Conservation (phyloP, 2,888 invertebrate genomes). For the Mellilla xanthometata region DNA sequence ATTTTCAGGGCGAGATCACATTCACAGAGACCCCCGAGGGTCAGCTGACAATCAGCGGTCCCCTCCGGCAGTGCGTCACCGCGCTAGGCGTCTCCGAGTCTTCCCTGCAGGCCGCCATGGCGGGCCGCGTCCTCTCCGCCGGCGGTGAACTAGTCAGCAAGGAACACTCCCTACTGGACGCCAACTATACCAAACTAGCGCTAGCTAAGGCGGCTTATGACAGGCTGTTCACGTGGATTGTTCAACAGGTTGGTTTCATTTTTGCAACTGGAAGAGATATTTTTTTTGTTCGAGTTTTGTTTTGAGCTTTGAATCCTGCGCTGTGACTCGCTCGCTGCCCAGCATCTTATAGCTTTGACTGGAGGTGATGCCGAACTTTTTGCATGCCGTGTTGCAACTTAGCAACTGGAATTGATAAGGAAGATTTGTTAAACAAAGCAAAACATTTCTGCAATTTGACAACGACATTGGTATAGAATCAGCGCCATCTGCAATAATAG, state of each 20-base stretch:
- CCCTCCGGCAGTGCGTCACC: slow-evolving; percentile 66
- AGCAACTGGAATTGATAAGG: slow-evolving; percentile 86
- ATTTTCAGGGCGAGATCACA: slow-evolving; percentile 79
- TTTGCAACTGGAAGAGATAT: too few species aligned
- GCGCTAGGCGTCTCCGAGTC: slow-evolving; percentile 83
- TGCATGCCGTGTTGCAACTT: slow-evolving; percentile 88
- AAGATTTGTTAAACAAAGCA: too few species aligned
- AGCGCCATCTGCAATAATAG: slow-evolving; percentile 20
- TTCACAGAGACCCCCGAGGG: slow-evolving; percentile 84
- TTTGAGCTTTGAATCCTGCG: slow-evolving; percentile 92
- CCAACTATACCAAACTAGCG: slow-evolving; percentile 95
- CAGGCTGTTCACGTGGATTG: slow-evolving; percentile 96
- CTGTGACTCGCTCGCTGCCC: slow-evolving; percentile 88
- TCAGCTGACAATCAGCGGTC: slow-evolving; percentile 80
- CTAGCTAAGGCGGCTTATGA: slow-evolving; percentile 98
- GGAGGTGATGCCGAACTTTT: slow-evolving; percentile 87
- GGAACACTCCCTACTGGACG: slow-evolving; percentile 92
- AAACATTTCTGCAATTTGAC: too few species aligned
- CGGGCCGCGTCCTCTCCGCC: slow-evolving; percentile 95
- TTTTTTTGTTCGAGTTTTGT: too few species aligned
- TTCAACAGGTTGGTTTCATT: slow-evolving; percentile 83
- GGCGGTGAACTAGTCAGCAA: slow-evolving; percentile 89
- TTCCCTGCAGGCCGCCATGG: slow-evolving; percentile 89
- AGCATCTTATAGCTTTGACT: slow-evolving; percentile 88
- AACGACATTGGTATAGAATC: too few species aligned